Conservation (phyloP, 2,797 vertebrate genomes). For the Phrynocephalus vlangalii region DNA sequence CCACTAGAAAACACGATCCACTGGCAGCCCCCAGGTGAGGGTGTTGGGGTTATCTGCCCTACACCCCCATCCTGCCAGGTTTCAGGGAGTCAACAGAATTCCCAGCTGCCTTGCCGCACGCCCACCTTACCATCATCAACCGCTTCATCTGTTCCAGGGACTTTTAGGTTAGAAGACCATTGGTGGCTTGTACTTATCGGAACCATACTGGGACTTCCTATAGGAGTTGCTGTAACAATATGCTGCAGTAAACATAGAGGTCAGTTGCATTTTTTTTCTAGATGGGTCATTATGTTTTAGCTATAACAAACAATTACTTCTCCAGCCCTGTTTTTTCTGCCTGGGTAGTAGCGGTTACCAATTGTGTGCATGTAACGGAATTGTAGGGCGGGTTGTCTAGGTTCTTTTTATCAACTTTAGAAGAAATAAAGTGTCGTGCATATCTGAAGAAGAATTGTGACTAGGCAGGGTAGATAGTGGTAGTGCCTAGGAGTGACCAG, state of each 20-base stretch:
- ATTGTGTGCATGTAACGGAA: background rate
- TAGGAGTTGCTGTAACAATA: background rate
- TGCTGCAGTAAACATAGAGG: background rate
- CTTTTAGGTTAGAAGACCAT: accelerated
- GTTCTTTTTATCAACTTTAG: too few species aligned
- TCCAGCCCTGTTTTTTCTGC: background rate
- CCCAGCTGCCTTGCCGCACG: background rate
- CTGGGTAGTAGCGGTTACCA: background rate
- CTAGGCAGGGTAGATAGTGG: background rate
- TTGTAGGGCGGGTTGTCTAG: too few species aligned
- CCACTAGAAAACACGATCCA: background rate
- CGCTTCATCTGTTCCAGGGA: background rate
- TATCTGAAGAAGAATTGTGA: background rate
- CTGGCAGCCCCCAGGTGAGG: slow-evolving; percentile 16
- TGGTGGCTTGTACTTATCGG: background rate
- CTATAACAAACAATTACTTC: background rate
- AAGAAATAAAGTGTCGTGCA: background rate
- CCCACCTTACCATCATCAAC: background rate
- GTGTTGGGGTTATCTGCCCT: background rate
- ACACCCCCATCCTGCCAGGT: background rate
- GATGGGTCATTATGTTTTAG: background rate
- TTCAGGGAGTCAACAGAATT: background rate
- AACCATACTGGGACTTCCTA: background rate
- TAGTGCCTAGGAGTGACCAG: background rate
- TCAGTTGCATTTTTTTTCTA: background rate